phyloP scores from a whole-genome alignment of 2,888 invertebrate species.

The Petrophora chlorosata region DNA sequence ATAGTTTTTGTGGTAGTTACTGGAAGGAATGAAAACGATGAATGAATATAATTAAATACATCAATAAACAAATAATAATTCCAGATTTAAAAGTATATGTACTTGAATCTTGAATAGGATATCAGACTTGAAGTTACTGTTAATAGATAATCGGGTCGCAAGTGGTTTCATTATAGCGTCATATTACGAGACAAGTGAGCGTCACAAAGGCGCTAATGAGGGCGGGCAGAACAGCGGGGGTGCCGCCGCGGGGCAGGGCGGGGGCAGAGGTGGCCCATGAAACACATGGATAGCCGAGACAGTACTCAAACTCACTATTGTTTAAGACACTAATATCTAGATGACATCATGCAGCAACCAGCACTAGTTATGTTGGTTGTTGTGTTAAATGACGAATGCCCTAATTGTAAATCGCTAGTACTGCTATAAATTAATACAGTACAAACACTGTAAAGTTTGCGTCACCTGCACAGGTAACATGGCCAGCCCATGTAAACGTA shows the following conservation, averaged over 20 bases:
- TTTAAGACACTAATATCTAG: too few relatives aligned
- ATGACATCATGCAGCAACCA: too few relatives aligned
- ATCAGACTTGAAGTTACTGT: conserved; percentile 22
- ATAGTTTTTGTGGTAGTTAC: too few relatives aligned
- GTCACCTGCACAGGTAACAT: background rate
- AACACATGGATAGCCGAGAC: conserved; percentile 27
- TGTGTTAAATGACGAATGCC: too few relatives aligned
- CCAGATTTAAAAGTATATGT: too few relatives aligned
- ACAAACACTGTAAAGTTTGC: background rate
- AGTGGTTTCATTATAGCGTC: conserved; percentile 77
- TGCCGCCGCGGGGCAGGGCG: too few relatives aligned
- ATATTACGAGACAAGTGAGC: conserved; percentile 80
- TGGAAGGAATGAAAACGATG: too few relatives aligned
- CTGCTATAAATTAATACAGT: background rate
- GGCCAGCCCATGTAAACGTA: background rate
- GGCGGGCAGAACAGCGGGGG: conserved; percentile 63
- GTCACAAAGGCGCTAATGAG: conserved; percentile 83
- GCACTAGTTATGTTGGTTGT: too few relatives aligned
- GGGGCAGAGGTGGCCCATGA: conserved; percentile 65
- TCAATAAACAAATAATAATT: too few relatives aligned
- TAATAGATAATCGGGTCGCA: conserved; percentile 65
- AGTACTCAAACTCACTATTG: conserved; percentile 9
- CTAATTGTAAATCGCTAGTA: too few relatives aligned
- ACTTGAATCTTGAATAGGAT: background rate
- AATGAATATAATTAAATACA: too few relatives aligned